Evolutionary conservation across 92 coral and sea anemone genomes (phyloP), one percentile per base, ranked within the genome.

Genomic region (Meandrina meandrites): DNA sequence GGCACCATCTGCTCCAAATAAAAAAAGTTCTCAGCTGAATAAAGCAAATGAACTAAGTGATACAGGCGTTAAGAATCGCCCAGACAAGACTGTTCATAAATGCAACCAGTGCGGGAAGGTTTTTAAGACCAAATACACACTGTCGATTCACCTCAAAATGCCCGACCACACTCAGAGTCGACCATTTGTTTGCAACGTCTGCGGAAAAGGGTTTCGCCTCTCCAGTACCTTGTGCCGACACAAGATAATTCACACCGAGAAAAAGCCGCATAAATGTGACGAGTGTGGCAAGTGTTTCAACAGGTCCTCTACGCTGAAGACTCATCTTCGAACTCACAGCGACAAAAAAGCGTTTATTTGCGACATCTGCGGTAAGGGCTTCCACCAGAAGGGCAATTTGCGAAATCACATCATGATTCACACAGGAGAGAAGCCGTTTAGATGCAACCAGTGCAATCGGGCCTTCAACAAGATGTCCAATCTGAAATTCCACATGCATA

Each of bases 381-480:
- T 97, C 81, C 99, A 97, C 78, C 99, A 97, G 88, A 97, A 97
- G 77, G 99, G 99, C 28, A 97, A 97, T 72, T 80, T 97, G 24
- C 90, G 99, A 18, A 97, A 97, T 88, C 99, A 97, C 27, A 94
- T 97, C 79, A 95, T 97, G 94, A 96, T 97, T 18, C 99, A 97
- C 86, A 95, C 99, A 17, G 99, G 99, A 11, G 99, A 97, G 56
- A 94, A 96, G 83, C 99, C 99, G 21, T 97, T 97, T 83, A 84
- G 92, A 67, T 97, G 99, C 85, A 84, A 91, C 79, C 89, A 91
- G 76, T 97, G 99, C 89, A 91, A 96, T 32, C 93, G 99, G 13
- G 97, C 96, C 18, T 97, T 97, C 83, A 97, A 97, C 92, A 97
- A 97, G 91, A 97, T 95, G 96, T 97, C 99, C 24, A 97, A 97